phyloP scores from a whole-genome alignment of 2,113 vertebrate species.

The Phycodurus eques region DNA sequence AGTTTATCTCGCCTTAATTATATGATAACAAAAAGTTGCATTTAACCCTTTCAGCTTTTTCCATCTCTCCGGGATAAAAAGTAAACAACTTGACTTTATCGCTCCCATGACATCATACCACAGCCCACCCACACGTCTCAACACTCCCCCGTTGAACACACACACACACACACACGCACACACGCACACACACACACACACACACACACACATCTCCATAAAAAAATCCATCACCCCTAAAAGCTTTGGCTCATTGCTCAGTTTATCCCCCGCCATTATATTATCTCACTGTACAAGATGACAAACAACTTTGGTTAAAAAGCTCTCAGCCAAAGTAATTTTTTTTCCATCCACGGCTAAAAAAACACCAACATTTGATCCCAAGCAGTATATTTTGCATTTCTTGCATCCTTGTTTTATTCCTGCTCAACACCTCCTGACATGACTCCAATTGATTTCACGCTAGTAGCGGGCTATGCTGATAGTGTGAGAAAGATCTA shows the following conservation, averaged over 20 bases:
- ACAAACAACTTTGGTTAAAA: constrained; percentile 8
- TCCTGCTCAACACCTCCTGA: neutral
- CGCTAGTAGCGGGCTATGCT: constrained; percentile 37
- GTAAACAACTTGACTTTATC: constrained; percentile 33
- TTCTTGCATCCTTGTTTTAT: neutral
- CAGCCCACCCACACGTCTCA: constrained; percentile 34
- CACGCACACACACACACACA: neutral
- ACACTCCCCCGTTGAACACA: constrained; percentile 10
- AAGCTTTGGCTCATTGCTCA: constrained; percentile 32
- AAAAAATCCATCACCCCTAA: constrained; percentile 17
- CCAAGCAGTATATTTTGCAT: neutral
- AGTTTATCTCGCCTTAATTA: constrained; percentile 25
- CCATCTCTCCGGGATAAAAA: constrained; percentile 33
- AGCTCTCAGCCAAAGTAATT: neutral
- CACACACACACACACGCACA: neutral
- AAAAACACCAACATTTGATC: neutral
- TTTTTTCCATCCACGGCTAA: neutral
- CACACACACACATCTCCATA: neutral
- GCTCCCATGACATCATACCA: constrained; percentile 46
- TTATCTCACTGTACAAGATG: constrained; percentile 6
- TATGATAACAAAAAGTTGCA: constrained; percentile 11
- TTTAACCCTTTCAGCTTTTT: constrained; percentile 14
- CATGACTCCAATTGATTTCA: constrained; percentile 53
- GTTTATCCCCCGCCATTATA: constrained; percentile 3
- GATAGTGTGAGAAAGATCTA: constrained; percentile 30